These are phyloP conservation scores for Nowickia ferox DNA, from an alignment of 2,888 invertebrate genomes.

Conservation along the genomic window DNA sequence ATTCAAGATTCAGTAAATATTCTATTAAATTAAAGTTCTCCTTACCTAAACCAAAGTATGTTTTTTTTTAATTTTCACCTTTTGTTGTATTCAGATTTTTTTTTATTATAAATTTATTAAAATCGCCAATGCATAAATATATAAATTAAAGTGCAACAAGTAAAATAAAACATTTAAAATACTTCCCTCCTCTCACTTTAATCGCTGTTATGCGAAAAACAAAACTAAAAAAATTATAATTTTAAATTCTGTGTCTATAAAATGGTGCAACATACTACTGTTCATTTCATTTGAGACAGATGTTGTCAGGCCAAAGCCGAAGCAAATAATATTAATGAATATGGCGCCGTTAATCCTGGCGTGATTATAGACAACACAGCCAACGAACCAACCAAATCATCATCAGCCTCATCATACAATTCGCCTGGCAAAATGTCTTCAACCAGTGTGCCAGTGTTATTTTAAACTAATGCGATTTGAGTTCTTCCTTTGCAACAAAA, in stretches of 20 bases:
- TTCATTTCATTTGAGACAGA: constrained; percentile 52
- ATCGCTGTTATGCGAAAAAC: background rate
- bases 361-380: background rate
- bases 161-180: background rate
- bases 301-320: constrained; percentile 46
- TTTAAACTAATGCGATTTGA: constrained; percentile 65
- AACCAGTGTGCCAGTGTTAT: constrained; percentile 25
- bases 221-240: constrained; percentile 26
- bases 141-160: background rate
- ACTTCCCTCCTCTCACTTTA: background rate
- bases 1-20: no score
- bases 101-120: no score
- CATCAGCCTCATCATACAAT: constrained; percentile 35
- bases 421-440: constrained; percentile 38
- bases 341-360: constrained; percentile 71
- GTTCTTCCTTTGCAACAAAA: constrained; percentile 57
- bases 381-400: constrained; percentile 17
- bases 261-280: constrained; percentile 38
- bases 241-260: constrained; percentile 37
- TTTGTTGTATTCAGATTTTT: no score
- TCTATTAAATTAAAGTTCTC: no score
- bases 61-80: no score
- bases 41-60: no score
- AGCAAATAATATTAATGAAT: constrained; percentile 68
- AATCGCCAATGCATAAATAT: background rate